phyloP scores from a whole-genome alignment of 53 echinoderm and acorn worm genomes.

The Astropecten irregularis region DNA sequence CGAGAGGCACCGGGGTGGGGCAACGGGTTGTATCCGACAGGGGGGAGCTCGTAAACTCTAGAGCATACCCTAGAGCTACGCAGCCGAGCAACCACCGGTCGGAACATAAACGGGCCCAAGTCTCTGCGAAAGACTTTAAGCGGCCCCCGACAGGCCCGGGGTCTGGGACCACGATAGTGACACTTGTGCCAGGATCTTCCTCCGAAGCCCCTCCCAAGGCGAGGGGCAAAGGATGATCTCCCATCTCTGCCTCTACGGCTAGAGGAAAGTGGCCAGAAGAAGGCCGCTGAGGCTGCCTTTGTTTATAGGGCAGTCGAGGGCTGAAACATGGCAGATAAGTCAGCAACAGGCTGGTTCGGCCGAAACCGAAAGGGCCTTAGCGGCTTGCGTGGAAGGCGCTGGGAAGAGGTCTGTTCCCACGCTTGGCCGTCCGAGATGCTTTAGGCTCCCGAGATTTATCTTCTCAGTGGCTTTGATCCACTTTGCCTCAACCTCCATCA shows the following conservation, averaged over 20 bases:
- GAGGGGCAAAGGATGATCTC: background rate
- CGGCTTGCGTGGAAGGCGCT: background rate
- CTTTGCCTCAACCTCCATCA: background rate
- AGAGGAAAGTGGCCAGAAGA: background rate
- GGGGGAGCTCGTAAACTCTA: background rate
- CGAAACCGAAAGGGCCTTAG: background rate
- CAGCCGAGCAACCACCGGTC: conserved; percentile 4
- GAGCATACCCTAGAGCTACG: background rate
- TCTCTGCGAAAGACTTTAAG: conserved; percentile 19
- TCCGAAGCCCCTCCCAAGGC: background rate
- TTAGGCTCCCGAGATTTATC: background rate
- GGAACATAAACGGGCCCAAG: conserved; percentile 5
- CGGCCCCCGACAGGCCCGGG: background rate
- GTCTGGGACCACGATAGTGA: background rate
- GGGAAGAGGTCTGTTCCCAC: background rate
- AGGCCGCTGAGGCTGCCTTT: background rate
- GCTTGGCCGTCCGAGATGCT: background rate
- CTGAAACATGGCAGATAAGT: background rate
- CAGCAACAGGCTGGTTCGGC: background rate
- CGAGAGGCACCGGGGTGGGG: background rate
- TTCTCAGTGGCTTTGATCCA: background rate
- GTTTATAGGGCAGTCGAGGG: background rate
- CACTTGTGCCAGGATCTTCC: background rate
- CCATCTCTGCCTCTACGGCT: background rate
- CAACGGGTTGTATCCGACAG: background rate